phyloP scores from a whole-genome alignment of 2,888 invertebrate species.

The Trimorus sp. region DNA sequence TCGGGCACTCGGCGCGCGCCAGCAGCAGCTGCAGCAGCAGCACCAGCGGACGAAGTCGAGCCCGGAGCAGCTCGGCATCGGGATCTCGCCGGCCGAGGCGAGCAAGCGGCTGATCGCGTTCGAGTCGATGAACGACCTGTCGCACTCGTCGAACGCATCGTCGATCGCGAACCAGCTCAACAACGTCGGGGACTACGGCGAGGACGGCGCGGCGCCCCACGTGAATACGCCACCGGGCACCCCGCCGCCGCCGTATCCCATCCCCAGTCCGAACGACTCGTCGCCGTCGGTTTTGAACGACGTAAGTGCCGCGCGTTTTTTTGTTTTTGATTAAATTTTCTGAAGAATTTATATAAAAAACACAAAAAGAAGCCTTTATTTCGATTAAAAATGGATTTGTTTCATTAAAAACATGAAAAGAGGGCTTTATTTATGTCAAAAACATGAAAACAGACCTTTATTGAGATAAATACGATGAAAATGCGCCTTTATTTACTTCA shows the following conservation, averaged over 20 bases:
- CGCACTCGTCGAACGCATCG: constrained; percentile 59
- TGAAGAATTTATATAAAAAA: no score
- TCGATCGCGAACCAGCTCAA: constrained; percentile 26
- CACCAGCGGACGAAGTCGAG: constrained; percentile 87
- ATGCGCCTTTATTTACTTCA: no score
- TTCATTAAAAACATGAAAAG: no score
- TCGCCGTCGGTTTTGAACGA: constrained; percentile 69
- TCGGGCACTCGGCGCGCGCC: constrained; percentile 68
- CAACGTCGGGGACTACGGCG: constrained; percentile 35
- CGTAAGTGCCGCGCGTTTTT: no score
- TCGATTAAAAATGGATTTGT: no score
- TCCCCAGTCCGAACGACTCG: constrained; percentile 78
- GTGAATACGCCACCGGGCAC: constrained; percentile 90
- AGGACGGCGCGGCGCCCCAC: constrained; percentile 71
- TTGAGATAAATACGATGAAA: no score
- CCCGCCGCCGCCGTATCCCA: constrained; percentile 92
- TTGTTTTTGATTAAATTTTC: no score
- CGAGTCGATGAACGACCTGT: constrained; percentile 85
- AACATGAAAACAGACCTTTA: no score
- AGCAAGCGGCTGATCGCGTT: constrained; percentile 83
- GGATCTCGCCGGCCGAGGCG: constrained; percentile 80
- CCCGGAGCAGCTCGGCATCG: constrained; percentile 83
- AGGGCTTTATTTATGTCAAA: no score
- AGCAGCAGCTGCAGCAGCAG: constrained; percentile 75
- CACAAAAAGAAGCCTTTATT: no score